A percentile compares a stretch with the other conserved stretches of the same genome.
Evolutionary conservation across 2,888 invertebrate species (phyloP).

Genomic region (Hipparchia sbordonii): DNA sequence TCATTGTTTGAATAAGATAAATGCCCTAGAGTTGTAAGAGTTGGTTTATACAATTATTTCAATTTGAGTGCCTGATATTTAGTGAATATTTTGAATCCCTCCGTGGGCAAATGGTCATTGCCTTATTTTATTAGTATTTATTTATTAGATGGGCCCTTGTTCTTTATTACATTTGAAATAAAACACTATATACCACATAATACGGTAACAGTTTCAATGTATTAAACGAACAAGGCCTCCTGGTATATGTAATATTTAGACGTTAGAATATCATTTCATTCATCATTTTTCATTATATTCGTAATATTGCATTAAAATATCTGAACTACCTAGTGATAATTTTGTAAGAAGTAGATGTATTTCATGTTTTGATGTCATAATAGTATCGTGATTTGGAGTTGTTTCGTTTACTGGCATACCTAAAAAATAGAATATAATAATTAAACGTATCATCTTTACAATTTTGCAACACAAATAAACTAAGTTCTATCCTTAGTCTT

Average conservation of each 20-base stretch:
- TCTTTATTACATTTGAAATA: neutral
- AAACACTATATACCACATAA: too few species aligned
- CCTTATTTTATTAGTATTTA: slow-evolving; percentile 78
- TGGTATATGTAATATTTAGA: slow-evolving; percentile 51
- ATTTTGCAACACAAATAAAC: too few species aligned
- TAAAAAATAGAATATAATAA: neutral
- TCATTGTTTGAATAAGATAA: slow-evolving; percentile 14
- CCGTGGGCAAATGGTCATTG: slow-evolving; percentile 66
- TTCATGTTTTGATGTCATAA: slow-evolving; percentile 34
- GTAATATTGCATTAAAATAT: slow-evolving; percentile 40
- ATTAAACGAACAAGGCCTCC: neutral
- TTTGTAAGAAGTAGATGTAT: slow-evolving; percentile 32
- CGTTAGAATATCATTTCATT: slow-evolving; percentile 53
- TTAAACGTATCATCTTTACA: neutral
- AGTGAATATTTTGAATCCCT: slow-evolving; percentile 72
- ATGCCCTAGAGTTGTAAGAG: slow-evolving; percentile 49
- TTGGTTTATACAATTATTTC: slow-evolving; percentile 56
- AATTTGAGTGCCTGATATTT: slow-evolving; percentile 78
- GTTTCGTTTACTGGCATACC: slow-evolving; percentile 11
- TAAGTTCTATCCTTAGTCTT: too few species aligned
- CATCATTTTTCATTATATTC: slow-evolving; percentile 46
- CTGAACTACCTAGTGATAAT: slow-evolving; percentile 36
- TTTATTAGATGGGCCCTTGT: slow-evolving; percentile 48
- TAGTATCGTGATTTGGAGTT: slow-evolving; percentile 16
- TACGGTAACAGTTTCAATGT: neutral